Conservation (phyloP, 2,797 vertebrate genomes). For the Macropus fuliginosus region DNA sequence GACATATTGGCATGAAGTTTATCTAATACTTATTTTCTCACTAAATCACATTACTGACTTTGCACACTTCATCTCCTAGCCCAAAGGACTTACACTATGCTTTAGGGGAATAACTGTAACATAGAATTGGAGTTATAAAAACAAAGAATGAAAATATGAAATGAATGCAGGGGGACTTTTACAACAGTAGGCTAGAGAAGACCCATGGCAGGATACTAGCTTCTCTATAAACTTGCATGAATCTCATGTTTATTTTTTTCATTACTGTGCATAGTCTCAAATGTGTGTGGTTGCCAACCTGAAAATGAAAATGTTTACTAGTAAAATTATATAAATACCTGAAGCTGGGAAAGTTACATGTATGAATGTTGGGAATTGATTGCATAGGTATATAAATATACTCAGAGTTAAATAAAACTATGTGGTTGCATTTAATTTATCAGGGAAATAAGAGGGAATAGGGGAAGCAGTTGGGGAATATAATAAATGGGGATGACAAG, state of each 20-base stretch:
- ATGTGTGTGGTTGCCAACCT: not conserved
- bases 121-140: not conserved
- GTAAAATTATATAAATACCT: not conserved
- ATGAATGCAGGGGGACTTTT: not conserved
- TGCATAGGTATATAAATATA: not conserved
- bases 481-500: not conserved
- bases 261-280: not conserved
- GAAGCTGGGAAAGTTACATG: not conserved
- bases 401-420: not conserved
- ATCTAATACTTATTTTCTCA: not conserved
- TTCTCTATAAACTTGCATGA: not conserved
- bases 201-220: not conserved
- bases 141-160: not conserved
- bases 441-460: not conserved
- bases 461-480: not conserved
- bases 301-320: not conserved
- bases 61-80: not conserved
- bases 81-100: not conserved
- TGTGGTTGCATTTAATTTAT: not conserved
- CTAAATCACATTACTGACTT: not conserved
- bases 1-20: not conserved
- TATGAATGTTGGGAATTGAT: not conserved
- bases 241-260: not conserved
- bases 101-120: not conserved
- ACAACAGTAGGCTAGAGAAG: not conserved